phyloP scores from a whole-genome alignment of 92 coral and sea anemone species.

The Paragorgia papillata region DNA sequence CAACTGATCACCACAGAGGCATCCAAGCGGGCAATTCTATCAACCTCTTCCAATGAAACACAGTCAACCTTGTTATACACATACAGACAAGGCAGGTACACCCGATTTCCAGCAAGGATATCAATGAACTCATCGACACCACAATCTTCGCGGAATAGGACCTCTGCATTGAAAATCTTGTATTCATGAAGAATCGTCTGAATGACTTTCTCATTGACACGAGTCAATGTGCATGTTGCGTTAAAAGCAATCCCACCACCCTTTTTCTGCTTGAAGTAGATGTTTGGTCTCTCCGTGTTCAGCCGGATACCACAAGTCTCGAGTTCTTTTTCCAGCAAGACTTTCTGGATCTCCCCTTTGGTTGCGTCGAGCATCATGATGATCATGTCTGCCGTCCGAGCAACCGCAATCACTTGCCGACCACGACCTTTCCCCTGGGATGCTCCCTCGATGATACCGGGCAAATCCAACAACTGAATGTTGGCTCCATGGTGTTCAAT shows the following conservation, averaged over 20 bases:
- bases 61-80: constrained; percentile 99
- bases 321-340: constrained; percentile 84
- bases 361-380: constrained; percentile 94
- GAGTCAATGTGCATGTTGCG: constrained; percentile 87
- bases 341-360: constrained; percentile 89
- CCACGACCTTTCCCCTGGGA: constrained; percentile 97
- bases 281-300: constrained; percentile 81
- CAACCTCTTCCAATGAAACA: constrained; percentile 96
- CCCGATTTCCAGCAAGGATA: constrained; percentile 84
- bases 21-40: constrained; percentile 82
- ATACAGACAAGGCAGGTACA: constrained; percentile 86
- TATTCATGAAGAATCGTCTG: constrained; percentile 92
- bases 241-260: constrained; percentile 94
- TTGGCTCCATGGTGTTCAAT: constrained; percentile 92
- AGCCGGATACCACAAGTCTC: constrained; percentile 95
- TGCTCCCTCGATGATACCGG: constrained; percentile 97
- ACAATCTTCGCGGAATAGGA: constrained; percentile 93
- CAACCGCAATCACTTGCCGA: constrained; percentile 93
- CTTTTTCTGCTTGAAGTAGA: constrained; percentile 92
- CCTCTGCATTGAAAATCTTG: constrained; percentile 98
- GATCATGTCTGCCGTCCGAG: constrained; percentile 94
- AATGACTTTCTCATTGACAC: constrained; percentile 86
- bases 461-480: constrained; percentile 90
- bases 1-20: constrained; percentile 91
- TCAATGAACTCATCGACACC: constrained; percentile 93